Percentiles rank a stretch among this genome's conserved stretches.
Conservation (phyloP, 2,797 vertebrate genomes). For the Hippopotamyrus pictus region DNA sequence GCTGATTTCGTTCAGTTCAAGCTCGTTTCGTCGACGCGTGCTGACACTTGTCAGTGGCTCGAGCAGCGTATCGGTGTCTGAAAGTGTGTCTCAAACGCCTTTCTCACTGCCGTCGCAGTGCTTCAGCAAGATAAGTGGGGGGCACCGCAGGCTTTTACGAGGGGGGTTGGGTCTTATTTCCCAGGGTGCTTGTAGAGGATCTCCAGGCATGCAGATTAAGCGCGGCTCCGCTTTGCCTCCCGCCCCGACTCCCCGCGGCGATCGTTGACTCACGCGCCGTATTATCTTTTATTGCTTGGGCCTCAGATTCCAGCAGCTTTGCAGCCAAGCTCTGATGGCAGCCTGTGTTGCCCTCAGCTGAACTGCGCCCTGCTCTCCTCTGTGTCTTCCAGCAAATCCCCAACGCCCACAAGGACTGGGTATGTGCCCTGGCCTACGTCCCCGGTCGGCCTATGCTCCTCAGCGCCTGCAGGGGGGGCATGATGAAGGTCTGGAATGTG, state of each 20-base stretch:
- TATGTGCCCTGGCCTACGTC: constrained; percentile 86
- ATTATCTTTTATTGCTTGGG: neutral
- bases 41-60: constrained; percentile 2
- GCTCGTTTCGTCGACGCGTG: neutral
- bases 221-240: constrained; percentile 10
- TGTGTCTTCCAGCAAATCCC: constrained; percentile 81
- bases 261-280: neutral
- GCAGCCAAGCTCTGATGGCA: neutral
- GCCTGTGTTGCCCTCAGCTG: neutral
- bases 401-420: constrained; percentile 96
- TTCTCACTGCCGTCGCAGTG: neutral
- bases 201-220: neutral
- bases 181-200: constrained; percentile 2
- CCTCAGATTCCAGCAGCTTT: neutral
- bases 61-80: constrained; percentile 12
- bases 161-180: constrained; percentile 9
- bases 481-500: constrained; percentile 95
- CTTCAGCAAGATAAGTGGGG: constrained; percentile 13
- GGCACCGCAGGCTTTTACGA: constrained; percentile 13
- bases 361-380: neutral
- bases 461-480: constrained; percentile 83
- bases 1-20: neutral
- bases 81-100: neutral
- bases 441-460: constrained; percentile 87
- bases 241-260: constrained; percentile 38